A percentile compares a stretch with the other conserved stretches of the same genome.
phyloP scores from a whole-genome alignment of 1,140 invertebrate genomes.

The Polypedilum pembai region DNA sequence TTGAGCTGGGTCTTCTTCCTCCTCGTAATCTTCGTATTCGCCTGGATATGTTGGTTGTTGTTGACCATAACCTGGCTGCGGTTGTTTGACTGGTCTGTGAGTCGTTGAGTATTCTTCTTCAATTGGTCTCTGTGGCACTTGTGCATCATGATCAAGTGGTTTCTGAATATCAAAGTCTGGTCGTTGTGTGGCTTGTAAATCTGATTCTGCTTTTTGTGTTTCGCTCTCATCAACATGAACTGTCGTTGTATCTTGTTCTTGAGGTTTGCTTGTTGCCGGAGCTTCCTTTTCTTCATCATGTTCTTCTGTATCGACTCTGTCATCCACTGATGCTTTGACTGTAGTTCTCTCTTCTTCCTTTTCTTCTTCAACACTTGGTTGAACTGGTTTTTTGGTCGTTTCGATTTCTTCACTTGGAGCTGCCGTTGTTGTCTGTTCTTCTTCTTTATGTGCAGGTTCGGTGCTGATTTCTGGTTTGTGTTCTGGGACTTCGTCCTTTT shows the following conservation, averaged over 20 bases:
- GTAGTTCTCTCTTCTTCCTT: not conserved
- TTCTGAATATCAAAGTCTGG: slow-evolving; percentile 20
- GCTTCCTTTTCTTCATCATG: not conserved
- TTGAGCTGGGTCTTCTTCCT: slow-evolving; percentile 61
- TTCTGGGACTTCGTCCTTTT: not conserved
- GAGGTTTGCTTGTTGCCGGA: not conserved
- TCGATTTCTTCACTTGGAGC: not conserved
- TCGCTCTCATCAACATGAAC: slow-evolving; percentile 22
- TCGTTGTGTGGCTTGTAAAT: slow-evolving; percentile 27
- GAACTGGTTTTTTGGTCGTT: not conserved
- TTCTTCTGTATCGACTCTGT: not conserved
- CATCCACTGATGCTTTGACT: slow-evolving; percentile 16
- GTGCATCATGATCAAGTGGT: slow-evolving; percentile 18
- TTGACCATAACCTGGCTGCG: slow-evolving; percentile 40
- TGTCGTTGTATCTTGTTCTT: not conserved
- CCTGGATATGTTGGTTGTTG: slow-evolving; percentile 37
- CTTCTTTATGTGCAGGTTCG: not conserved
- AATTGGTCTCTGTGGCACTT: slow-evolving; percentile 25
- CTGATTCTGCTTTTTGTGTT: slow-evolving; percentile 29
- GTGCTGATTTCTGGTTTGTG: not conserved
- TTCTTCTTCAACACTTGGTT: slow-evolving; percentile 20
- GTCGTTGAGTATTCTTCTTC: slow-evolving; percentile 29
- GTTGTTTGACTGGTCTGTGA: slow-evolving; percentile 40
- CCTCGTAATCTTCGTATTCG: slow-evolving; percentile 47
- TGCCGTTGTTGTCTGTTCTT: not conserved